Base-by-base conservation (phyloP, 2,113 vertebrate species). In the Pampusana beccarii region DNA sequence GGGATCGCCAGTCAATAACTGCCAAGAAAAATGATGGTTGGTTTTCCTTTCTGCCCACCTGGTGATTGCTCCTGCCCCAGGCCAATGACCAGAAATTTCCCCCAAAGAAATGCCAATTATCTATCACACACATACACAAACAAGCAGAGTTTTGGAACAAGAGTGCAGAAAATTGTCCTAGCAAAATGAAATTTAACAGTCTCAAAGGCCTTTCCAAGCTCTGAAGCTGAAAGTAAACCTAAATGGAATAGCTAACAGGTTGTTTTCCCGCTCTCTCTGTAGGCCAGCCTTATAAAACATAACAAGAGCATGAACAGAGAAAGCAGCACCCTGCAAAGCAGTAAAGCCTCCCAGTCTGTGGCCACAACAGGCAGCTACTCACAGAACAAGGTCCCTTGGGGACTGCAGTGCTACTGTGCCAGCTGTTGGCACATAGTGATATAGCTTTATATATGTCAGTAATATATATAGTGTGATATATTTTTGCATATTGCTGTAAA, bases 1-100 rank as follows among this genome's bases (percentile, higher is more conserved):
- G 84, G 42, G 82, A 86, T 74, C 74, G 69, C 38, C n/a, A 77
- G 54, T 90, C 67, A n/a, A 92, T 91, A 92, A 80, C 62, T 79
- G 80, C n/a, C 83, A 85, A 80, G 58, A 56, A 78, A 96, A 94
- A 78, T 51, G 19, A 64, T 5, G 25, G 53, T 80, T n/a, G 16
- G 48, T 71, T 80, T 93, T 87, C 14, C 77, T 80, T 90, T 93
- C 85, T 36, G 33, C 10, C 66, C 11, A 33, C 31, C 24, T 3
- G 7, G 51, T 85, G 80, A 69, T 50, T 93, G 46, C 44, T 95
- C 58, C 71, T 90, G 31, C 56, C 69, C 78, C 38, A 57, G 69
- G 81, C 12, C 40, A 83, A 60, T 28, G 29, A 24, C 14, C 33
- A 80, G 53, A 86, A 40, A 67, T 51, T 94, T 67, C 71, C 93